Evolutionary conservation across 2,888 invertebrate species (phyloP).

Genomic region (Diaprepes abbreviatus): DNA sequence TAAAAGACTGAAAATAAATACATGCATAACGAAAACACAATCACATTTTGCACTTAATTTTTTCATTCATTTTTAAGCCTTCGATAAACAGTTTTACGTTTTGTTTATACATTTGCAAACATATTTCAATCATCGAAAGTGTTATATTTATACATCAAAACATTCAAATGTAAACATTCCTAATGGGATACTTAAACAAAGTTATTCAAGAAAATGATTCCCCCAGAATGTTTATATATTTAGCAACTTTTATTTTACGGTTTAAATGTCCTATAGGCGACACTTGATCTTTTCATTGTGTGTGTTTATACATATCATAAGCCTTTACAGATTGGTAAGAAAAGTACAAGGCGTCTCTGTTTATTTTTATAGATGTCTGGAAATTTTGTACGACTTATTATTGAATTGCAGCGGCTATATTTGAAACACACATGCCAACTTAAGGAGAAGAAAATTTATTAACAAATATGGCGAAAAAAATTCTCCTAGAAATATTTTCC

Average conservation of each 20-base stretch:
- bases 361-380: slow-evolving; percentile 10
- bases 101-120: slow-evolving; percentile 35
- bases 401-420: no score
- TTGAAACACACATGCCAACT: no score
- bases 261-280: slow-evolving; percentile 6
- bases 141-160: slow-evolving; percentile 31
- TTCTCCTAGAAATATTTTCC: no score
- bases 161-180: slow-evolving; percentile 31
- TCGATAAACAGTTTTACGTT: slow-evolving; percentile 28
- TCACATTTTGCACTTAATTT: not conserved
- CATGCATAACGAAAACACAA: not conserved
- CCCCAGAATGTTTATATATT: slow-evolving; percentile 36
- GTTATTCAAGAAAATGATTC: slow-evolving; percentile 7
- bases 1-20: no score
- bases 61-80: not conserved
- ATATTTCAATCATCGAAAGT: slow-evolving; percentile 34
- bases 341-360: not conserved
- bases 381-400: not conserved
- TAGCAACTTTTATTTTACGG: slow-evolving; percentile 30
- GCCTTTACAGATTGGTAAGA: not conserved
- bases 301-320: slow-evolving; percentile 5
- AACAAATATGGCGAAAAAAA: no score
- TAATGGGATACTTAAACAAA: slow-evolving; percentile 35
- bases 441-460: no score
- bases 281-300: slow-evolving; percentile 9